These are phyloP conservation scores for Pherbina coryleti DNA, from an alignment of 2,888 invertebrate genomes.

Conservation along the genomic window DNA sequence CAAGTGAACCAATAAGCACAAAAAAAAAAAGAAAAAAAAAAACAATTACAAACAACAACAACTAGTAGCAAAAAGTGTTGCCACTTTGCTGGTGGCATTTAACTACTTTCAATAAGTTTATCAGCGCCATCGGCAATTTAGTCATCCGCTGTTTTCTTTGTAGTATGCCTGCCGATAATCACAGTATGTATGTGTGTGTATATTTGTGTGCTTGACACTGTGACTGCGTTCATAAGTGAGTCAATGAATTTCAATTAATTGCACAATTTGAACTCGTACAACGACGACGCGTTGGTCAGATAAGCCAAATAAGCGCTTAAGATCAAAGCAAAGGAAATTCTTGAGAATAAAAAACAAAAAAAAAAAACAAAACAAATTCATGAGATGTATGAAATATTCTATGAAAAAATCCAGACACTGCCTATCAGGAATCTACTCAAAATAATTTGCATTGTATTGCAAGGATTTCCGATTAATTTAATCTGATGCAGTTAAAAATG, in stretches of 20 bases:
- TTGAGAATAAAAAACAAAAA: neutral
- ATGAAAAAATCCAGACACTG: too few relatives aligned
- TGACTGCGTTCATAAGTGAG: slow-evolving; percentile 5
- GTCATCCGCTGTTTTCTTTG: slow-evolving; percentile 58
- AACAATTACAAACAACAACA: neutral
- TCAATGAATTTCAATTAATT: slow-evolving; percentile 36
- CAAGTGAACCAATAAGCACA: neutral
- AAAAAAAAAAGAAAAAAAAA: neutral
- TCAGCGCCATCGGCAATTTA: slow-evolving; percentile 66
- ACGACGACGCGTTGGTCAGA: slow-evolving; percentile 6
- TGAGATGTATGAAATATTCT: too few relatives aligned
- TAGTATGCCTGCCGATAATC: neutral
- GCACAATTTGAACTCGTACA: neutral
- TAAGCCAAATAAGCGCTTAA: slow-evolving; percentile 15
- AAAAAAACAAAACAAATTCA: neutral
- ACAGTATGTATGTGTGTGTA: neutral
- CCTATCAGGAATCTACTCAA: too few relatives aligned
- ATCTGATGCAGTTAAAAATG: slow-evolving; percentile 2
- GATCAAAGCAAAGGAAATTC: slow-evolving; percentile 23
- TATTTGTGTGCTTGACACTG: neutral
- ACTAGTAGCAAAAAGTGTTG: slow-evolving; percentile 58
- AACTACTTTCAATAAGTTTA: slow-evolving; percentile 66
- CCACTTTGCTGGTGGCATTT: slow-evolving; percentile 63
- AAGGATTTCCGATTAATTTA: neutral
- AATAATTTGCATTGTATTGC: too few relatives aligned